phyloP scores from a whole-genome alignment of 2,113 vertebrate genomes.

The Larimichthys polyactis region DNA sequence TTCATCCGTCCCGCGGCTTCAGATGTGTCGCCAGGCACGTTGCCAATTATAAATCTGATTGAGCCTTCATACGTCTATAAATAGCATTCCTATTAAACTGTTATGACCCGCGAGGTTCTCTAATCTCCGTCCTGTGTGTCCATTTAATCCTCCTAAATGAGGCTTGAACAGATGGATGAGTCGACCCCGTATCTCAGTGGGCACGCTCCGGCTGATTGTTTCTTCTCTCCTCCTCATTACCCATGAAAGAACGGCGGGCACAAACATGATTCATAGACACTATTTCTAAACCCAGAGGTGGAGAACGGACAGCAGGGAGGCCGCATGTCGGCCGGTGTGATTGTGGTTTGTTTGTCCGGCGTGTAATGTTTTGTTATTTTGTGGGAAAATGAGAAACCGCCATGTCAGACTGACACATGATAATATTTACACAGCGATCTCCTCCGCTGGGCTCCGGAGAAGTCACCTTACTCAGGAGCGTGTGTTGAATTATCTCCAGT shows the following conservation, averaged over 20 bases:
- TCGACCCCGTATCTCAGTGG: neutral
- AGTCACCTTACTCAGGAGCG: neutral
- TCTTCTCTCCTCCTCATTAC: neutral
- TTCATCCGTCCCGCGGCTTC: neutral
- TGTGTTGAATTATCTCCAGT: neutral
- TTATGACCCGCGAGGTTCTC: slow-evolving; percentile 23
- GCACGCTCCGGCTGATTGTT: slow-evolving; percentile 24
- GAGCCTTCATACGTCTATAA: neutral
- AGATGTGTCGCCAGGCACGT: neutral
- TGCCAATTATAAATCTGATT: slow-evolving; percentile 8
- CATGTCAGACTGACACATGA: neutral
- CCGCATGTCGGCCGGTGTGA: neutral
- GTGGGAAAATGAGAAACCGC: slow-evolving; percentile 1
- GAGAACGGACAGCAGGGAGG: too few species aligned
- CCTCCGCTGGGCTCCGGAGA: too few species aligned
- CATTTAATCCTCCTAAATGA: slow-evolving; percentile 70
- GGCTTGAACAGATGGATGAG: slow-evolving; percentile 68
- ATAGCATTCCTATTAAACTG: slow-evolving; percentile 21
- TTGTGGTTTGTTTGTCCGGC: slow-evolving; percentile 25
- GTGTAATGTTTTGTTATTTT: slow-evolving; percentile 34
- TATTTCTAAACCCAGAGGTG: slow-evolving; percentile 24
- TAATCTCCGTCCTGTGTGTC: slow-evolving; percentile 65
- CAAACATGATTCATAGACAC: neutral
- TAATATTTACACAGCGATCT: slow-evolving; percentile 5
- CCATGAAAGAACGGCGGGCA: neutral